A percentile compares a stretch with the other conserved stretches of the same genome.
Conservation (phyloP, 2,797 vertebrate genomes). For the Rousettus madagascariensis region DNA sequence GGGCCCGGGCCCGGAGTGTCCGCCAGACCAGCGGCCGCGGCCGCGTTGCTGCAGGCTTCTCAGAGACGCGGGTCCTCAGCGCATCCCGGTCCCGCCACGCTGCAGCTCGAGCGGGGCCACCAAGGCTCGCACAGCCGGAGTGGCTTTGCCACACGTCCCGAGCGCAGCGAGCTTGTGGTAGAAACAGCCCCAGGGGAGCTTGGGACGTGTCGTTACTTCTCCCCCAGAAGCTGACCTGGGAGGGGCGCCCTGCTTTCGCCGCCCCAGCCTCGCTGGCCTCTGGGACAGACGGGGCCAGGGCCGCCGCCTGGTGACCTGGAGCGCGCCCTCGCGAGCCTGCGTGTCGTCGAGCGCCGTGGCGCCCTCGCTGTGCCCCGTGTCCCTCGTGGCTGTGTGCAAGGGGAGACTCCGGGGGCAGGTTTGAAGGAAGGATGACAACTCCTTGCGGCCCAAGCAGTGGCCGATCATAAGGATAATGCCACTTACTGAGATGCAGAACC, state of each 20-base stretch:
- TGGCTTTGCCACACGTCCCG: too few species aligned
- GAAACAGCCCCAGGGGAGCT: background rate
- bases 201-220: background rate
- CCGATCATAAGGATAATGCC: background rate
- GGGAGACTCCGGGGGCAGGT: too few species aligned
- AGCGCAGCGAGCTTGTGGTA: background rate
- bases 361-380: accelerated
- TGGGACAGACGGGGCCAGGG: too few species aligned
- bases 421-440: background rate
- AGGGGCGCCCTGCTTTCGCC: background rate
- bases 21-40: too few species aligned
- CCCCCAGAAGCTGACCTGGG: background rate
- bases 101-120: background rate
- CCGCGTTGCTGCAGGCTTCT: background rate
- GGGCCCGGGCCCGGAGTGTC: too few species aligned
- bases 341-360: background rate
- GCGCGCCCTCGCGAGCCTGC: background rate
- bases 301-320: background rate
- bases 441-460: background rate
- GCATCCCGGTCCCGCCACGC: too few species aligned
- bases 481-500: background rate
- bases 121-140: too few species aligned
- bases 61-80: background rate
- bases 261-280: too few species aligned
- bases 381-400: background rate